phyloP scores from a whole-genome alignment of 2,113 vertebrate genomes.

The Urocynchramus pylzowi region DNA sequence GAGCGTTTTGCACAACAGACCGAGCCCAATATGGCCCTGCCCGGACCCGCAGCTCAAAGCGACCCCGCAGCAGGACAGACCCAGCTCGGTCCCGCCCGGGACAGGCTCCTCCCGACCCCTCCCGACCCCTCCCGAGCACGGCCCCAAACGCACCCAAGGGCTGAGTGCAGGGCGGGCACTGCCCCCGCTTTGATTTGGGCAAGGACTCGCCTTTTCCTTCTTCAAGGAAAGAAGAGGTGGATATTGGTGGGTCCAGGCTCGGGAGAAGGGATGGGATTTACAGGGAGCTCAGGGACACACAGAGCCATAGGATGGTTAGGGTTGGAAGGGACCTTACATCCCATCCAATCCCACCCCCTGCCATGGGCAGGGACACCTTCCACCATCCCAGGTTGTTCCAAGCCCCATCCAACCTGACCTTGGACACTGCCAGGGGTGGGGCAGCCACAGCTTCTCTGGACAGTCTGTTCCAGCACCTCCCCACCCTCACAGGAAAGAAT shows the following conservation, averaged over 20 bases:
- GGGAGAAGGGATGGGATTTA: neutral
- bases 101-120: neutral
- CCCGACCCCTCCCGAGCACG: rapidly evolving
- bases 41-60: neutral
- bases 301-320: neutral
- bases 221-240: no score
- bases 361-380: neutral
- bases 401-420: rapidly evolving
- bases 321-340: neutral
- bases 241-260: neutral
- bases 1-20: conserved; percentile 59
- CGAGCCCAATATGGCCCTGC: conserved; percentile 52
- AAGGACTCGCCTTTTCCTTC: neutral
- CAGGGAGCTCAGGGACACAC: neutral
- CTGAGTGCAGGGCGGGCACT: rapidly evolving
- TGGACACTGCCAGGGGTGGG: neutral
- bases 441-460: neutral
- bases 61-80: neutral
- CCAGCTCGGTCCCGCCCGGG: neutral
- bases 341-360: rapidly evolving
- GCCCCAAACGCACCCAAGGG: rapidly evolving
- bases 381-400: neutral
- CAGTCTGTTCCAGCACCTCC: neutral
- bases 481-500: neutral
- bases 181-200: neutral